Evolutionary conservation across 2,888 invertebrate species (phyloP).

Genomic region (Hydroisotoma schaefferi): DNA sequence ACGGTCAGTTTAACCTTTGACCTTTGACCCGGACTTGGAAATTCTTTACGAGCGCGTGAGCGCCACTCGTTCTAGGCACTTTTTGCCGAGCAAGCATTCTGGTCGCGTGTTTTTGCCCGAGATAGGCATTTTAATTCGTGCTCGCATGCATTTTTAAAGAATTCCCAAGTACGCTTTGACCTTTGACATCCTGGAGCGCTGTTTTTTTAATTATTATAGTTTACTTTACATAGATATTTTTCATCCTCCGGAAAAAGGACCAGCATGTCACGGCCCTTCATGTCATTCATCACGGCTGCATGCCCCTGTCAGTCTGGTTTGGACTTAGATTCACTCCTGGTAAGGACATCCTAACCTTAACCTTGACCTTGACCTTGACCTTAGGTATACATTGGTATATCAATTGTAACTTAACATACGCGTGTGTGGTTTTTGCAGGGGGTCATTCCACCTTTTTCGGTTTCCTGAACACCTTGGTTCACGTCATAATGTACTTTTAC

Average conservation of each 20-base stretch:
- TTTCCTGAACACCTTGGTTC: slow-evolving; percentile 88
- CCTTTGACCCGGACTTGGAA: too few relatives aligned
- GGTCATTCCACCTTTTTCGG: slow-evolving; percentile 97
- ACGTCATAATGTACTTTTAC: slow-evolving; percentile 96
- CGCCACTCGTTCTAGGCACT: too few relatives aligned
- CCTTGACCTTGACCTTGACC: background rate
- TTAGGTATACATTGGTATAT: background rate
- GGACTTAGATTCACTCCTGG: slow-evolving; percentile 92
- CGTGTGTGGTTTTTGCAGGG: slow-evolving; percentile 59
- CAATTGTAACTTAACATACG: background rate
- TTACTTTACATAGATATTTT: too few relatives aligned
- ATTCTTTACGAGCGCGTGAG: too few relatives aligned
- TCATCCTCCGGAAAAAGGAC: slow-evolving; percentile 89
- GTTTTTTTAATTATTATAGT: too few relatives aligned
- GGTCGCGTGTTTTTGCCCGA: background rate
- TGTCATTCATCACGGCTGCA: slow-evolving; percentile 93
- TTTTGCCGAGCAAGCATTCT: too few relatives aligned
- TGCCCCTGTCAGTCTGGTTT: slow-evolving; percentile 96
- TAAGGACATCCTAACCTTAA: slow-evolving; percentile 52
- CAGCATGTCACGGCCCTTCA: slow-evolving; percentile 90
- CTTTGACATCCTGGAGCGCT: too few relatives aligned
- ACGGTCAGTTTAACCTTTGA: slow-evolving; percentile 62
- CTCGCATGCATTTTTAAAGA: too few relatives aligned
- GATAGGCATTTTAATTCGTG: slow-evolving; percentile 49
- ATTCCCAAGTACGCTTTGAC: too few relatives aligned